Conservation (phyloP, 1,140 invertebrate species). For the Drosophila miranda region DNA sequence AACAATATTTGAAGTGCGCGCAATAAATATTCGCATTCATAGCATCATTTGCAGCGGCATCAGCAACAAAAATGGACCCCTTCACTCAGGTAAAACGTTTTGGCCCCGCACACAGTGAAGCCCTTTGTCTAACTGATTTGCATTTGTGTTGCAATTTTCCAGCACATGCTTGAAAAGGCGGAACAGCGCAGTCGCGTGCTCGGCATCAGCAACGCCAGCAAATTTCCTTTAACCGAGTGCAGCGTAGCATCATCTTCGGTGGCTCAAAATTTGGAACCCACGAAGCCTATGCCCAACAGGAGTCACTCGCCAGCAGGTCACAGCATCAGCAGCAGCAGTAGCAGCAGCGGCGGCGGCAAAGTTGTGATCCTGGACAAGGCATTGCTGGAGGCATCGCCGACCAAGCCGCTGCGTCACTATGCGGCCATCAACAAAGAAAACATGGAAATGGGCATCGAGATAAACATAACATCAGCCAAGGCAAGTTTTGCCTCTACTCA, state of each 20-base stretch:
- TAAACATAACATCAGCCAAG: constrained; percentile 80
- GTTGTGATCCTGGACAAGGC: constrained; percentile 63
- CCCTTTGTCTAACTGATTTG: constrained; percentile 47
- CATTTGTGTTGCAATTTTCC: constrained; percentile 27
- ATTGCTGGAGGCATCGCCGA: constrained; percentile 53
- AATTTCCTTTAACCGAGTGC: constrained; percentile 70
- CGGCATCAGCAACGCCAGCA: constrained; percentile 70
- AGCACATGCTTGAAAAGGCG: constrained; percentile 81
- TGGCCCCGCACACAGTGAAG: constrained; percentile 30
- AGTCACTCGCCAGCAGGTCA: constrained; percentile 19
- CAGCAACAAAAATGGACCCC: constrained; percentile 69
- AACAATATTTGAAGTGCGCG: constrained; percentile 49
- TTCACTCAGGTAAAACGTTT: constrained; percentile 75
- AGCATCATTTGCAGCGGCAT: constrained; percentile 12
- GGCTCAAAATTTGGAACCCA: neutral
- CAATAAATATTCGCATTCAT: constrained; percentile 36
- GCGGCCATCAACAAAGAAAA: constrained; percentile 80
- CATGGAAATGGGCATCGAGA: constrained; percentile 81
- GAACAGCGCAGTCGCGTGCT: constrained; percentile 80
- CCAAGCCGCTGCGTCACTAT: constrained; percentile 74
- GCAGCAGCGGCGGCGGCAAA: constrained; percentile 39
- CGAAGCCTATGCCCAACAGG: constrained; percentile 14
- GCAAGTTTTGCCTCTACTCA: constrained; percentile 57
- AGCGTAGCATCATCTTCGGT: constrained; percentile 12
- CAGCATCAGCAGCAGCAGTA: constrained; percentile 5